Percentiles rank a stretch among this genome's conserved stretches.
These are phyloP conservation scores for Platichthys flesus DNA, from an alignment of 2,113 vertebrate species.

Conservation along the genomic window DNA sequence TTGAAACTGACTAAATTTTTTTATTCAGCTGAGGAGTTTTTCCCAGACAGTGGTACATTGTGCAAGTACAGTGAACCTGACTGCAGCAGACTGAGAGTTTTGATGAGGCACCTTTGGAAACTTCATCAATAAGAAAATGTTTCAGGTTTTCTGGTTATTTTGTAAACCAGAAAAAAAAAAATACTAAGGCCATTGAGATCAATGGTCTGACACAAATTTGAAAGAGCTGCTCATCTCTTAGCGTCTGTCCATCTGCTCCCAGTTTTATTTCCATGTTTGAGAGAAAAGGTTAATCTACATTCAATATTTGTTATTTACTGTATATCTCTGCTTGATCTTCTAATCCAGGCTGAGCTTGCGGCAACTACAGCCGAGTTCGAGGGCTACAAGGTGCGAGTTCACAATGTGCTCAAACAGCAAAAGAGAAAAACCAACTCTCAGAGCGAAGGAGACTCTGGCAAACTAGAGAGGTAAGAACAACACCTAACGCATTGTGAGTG, in stretches of 20 bases:
- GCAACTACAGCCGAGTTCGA: slow-evolving; percentile 90
- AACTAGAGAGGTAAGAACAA: slow-evolving; percentile 88
- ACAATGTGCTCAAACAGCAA: slow-evolving; percentile 97
- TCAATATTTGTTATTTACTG: background rate
- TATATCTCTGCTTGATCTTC: background rate
- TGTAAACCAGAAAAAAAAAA: too few species aligned
- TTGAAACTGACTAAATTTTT: too few species aligned
- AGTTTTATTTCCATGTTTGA: too few species aligned
- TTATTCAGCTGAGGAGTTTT: background rate
- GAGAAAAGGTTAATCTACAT: background rate
- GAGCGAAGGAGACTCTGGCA: slow-evolving; percentile 85
- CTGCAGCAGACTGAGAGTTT: background rate
- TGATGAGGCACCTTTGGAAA: background rate
- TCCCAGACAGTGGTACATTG: background rate
- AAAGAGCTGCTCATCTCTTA: background rate
- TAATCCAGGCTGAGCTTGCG: slow-evolving; percentile 87
- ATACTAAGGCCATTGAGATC: too few species aligned
- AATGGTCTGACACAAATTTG: too few species aligned
- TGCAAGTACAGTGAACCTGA: too few species aligned
- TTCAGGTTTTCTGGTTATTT: background rate
- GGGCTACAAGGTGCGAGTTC: slow-evolving; percentile 96
- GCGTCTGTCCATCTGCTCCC: too few species aligned
- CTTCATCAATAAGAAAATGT: background rate
- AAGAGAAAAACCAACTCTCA: slow-evolving; percentile 88
- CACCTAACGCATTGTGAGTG: background rate